A percentile compares a stretch with the other conserved stretches of the same genome.
Conservation (phyloP, 2,888 invertebrate species). For the Thalpophila matura region DNA sequence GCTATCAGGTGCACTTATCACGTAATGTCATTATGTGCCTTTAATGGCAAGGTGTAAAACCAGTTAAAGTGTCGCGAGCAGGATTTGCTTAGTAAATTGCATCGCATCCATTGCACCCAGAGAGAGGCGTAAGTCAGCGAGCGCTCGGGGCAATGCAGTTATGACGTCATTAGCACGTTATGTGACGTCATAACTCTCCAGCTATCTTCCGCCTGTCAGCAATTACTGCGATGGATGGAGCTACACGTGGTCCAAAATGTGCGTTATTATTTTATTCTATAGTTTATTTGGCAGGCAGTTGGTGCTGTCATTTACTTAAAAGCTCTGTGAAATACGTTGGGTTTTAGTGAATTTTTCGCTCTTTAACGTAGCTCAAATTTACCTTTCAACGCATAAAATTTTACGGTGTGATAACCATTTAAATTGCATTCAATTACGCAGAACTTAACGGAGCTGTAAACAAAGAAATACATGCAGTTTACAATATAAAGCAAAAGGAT, state of each 20-base stretch:
- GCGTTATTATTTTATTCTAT: conserved; percentile 75
- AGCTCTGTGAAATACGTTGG: conserved; percentile 32
- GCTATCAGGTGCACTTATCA: conserved; percentile 56
- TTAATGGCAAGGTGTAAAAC: conserved; percentile 69
- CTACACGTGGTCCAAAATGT: conserved; percentile 82
- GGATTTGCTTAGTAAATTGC: conserved; percentile 78
- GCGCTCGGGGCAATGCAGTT: conserved; percentile 86
- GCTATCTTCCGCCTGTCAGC: conserved; percentile 88
- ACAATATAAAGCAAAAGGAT: conserved; percentile 57
- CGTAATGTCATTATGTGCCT: conserved; percentile 56
- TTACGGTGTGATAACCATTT: conserved; percentile 47
- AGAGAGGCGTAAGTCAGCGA: conserved; percentile 75
- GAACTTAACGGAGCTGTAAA: conserved; percentile 37
- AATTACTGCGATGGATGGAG: conserved; percentile 85
- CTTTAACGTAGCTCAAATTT: conserved; percentile 3
- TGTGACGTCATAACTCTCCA: conserved; percentile 87
- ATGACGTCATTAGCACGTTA: conserved; percentile 89
- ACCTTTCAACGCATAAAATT: conserved; percentile 25
- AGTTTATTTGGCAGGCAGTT: conserved; percentile 63
- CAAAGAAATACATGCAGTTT: conserved; percentile 51
- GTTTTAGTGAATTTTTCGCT: conserved; percentile 16
- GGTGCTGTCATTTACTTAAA: conserved; percentile 48
- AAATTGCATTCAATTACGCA: conserved; percentile 54
- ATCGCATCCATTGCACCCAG: conserved; percentile 77
- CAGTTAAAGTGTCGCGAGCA: conserved; percentile 67